Evolutionary conservation across 2,888 invertebrate species (phyloP).

Genomic region (Antitype chi): DNA sequence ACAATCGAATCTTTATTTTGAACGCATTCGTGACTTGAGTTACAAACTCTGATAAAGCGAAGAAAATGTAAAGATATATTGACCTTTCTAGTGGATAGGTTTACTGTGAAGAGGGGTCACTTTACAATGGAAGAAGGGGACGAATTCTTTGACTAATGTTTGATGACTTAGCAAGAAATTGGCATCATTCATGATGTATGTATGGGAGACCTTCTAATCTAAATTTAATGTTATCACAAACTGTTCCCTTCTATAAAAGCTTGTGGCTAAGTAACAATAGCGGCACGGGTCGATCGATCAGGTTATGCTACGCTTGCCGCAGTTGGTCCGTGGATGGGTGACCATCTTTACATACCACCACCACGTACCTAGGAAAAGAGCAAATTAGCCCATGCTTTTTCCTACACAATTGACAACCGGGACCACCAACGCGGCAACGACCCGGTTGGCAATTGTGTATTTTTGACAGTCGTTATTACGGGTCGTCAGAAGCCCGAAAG

Average conservation of each 20-base stretch:
- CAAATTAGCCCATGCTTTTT: no score
- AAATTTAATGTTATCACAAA: conserved; percentile 33
- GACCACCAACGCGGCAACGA: no score
- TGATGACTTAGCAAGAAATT: conserved; percentile 44
- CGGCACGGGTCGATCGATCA: no score
- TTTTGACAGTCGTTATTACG: no score
- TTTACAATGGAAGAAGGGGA: conserved; percentile 48
- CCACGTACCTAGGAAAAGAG: no score
- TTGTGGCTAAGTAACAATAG: no score
- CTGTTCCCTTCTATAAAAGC: neutral
- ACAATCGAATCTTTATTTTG: conserved; percentile 77
- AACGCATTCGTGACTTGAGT: conserved; percentile 79
- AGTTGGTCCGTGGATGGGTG: no score
- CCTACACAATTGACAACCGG: no score
- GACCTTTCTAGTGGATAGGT: conserved; percentile 49
- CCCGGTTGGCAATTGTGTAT: no score
- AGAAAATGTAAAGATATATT: conserved; percentile 52
- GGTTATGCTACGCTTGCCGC: no score
- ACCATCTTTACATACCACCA: no score
- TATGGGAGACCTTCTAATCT: conserved; percentile 16
- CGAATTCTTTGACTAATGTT: conserved; percentile 40
- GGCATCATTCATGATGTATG: conserved; percentile 8
- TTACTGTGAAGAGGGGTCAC: conserved; percentile 43
- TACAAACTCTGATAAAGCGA: conserved; percentile 51
- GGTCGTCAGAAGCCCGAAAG: no score